Evolutionary conservation across 2,888 invertebrate genomes (phyloP).

Genomic region (Hirtodrosophila cameraria): DNA sequence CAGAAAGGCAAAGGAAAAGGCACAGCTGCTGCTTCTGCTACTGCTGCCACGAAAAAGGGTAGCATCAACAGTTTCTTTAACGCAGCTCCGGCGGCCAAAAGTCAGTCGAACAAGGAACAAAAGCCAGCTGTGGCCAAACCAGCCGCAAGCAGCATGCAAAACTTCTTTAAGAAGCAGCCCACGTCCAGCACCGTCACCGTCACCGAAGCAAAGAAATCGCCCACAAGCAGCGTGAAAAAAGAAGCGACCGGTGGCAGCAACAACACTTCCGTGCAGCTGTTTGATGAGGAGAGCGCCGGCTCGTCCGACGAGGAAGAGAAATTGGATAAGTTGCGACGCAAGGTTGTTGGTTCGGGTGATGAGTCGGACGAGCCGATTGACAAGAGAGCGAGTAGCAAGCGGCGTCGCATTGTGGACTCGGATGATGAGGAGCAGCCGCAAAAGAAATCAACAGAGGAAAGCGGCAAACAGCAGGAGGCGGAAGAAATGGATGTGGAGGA

Average conservation of each 20-base stretch:
- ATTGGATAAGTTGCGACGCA: conserved; percentile 75
- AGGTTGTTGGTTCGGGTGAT: conserved; percentile 65
- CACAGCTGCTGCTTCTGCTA: conserved; percentile 2
- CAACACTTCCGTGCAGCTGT: conserved; percentile 78
- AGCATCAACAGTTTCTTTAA: conserved; percentile 75
- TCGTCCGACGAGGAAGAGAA: conserved; percentile 82
- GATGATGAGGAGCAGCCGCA: conserved; percentile 78
- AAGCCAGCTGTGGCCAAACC: conserved; percentile 49
- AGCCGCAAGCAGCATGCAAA: conserved; percentile 51
- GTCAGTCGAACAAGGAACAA: conserved; percentile 42
- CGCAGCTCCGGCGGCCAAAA: conserved; percentile 45
- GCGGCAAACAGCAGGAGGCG: conserved; percentile 46
- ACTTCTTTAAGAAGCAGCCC: conserved; percentile 61
- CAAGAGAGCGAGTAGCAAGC: conserved; percentile 53
- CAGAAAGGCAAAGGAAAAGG: conserved; percentile 33
- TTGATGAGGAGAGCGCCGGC: conserved; percentile 64
- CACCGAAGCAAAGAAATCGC: conserved; percentile 28
- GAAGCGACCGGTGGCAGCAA: conserved; percentile 31
- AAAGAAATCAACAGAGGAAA: conserved; percentile 58
- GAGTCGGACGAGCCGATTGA: conserved; percentile 43
- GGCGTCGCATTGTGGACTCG: conserved; percentile 81
- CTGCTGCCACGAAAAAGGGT: conserved; percentile 58
- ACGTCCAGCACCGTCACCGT: conserved; percentile 11
- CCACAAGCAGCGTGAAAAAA: conserved; percentile 26
- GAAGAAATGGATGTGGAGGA: conserved; percentile 42